A percentile compares a stretch with the other conserved stretches of the same genome.
Conservation (phyloP, 2,113 vertebrate species). For the Myotis davidii region DNA sequence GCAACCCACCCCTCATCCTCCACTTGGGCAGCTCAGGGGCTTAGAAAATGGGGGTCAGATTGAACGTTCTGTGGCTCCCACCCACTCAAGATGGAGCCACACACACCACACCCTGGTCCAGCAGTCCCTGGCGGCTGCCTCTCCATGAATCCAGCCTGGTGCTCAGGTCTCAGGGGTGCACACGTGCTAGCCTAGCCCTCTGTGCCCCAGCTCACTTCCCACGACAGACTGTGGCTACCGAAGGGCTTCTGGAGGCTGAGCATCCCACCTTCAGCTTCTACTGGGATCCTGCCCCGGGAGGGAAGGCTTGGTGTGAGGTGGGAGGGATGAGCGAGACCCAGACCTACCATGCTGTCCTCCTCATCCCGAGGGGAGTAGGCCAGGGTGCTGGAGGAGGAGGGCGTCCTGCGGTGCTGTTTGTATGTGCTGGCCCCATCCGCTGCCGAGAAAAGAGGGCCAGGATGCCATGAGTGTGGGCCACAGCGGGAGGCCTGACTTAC, state of each 20-base stretch:
- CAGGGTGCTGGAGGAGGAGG: constrained; percentile 95
- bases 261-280: neutral
- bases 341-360: constrained; percentile 95
- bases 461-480: accelerated
- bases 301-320: neutral
- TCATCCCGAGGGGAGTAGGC: constrained; percentile 95
- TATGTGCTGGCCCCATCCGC: constrained; percentile 91
- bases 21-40: neutral
- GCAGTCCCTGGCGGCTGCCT: neutral
- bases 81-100: neutral
- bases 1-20: neutral
- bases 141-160: neutral
- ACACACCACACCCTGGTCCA: accelerated
- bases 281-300: neutral
- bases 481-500: neutral
- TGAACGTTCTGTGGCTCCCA: neutral
- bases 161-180: neutral
- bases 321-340: accelerated
- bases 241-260: neutral
- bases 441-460: constrained; percentile 69
- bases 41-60: neutral
- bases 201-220: neutral
- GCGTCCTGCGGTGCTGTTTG: constrained; percentile 96
- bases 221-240: neutral
- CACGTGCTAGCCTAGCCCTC: neutral